Evolutionary conservation across 2,113 vertebrate genomes (phyloP), one percentile per base, ranked within the genome.

Genomic region (Hippocampus comes): DNA sequence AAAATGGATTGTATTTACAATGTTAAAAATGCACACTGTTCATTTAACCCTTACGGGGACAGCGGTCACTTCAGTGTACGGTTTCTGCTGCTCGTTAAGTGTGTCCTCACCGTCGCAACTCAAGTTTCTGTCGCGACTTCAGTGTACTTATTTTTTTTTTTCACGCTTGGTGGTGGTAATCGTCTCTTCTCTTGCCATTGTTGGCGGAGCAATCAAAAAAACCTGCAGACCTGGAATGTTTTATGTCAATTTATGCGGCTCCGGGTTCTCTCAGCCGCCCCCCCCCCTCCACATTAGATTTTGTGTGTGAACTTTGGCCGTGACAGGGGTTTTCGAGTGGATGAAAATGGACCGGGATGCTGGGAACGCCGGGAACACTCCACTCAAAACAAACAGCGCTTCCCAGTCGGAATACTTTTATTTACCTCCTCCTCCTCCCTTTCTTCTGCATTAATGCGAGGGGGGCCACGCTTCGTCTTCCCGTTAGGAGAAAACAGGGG

Each of bases 401-500:
- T 76, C 70, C 81, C 42, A 56, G 67, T 18, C 42, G 8, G 64
- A 25, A 20, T 5, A 60, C 57, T 17, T 34, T 27, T 23, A 30
- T 75, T 78, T 51, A 65, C 64, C 42, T 17, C 34, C 2, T 9
- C 34, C 2, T 9, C 38, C 46, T 49, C 9, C 49, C 55, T 18
- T 59, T 23, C 60, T 70, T 46, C 5, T 34, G 1, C 53, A 71
- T 68, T 63, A 73, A 66, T 68, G 67, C 57, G 67, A 74, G 63
- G 64, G 27, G 27, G 77, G 79, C 72, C 73, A 73, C 78, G 72
- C 81, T 84, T 71, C 15, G 15, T 34, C 74, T 83, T 87, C 78
- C 82, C 63, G 63, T 78, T 78, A 82, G 72, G 68, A 63, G 82
- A 67, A 83, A 87, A 83, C 70, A 71, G 79, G 83, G 82, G 82